phyloP scores from a whole-genome alignment of 2,888 invertebrate species.

The Trisateles emortualis region DNA sequence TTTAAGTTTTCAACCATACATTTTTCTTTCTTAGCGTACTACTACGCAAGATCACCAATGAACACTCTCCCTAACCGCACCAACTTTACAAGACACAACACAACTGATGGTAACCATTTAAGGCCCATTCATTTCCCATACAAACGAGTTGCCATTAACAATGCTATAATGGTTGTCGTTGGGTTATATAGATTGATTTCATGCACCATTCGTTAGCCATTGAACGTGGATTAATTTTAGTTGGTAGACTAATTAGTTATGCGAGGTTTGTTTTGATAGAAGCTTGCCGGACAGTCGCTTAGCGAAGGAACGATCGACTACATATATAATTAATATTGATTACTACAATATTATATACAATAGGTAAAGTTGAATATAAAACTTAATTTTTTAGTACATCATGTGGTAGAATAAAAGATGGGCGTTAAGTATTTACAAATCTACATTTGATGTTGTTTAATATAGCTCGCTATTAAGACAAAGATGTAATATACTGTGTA shows the following conservation, averaged over 20 bases:
- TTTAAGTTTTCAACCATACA: too few relatives aligned
- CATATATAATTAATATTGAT: too few relatives aligned
- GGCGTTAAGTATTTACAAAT: too few relatives aligned
- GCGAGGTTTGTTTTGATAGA: slow-evolving; percentile 17
- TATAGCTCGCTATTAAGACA: too few relatives aligned
- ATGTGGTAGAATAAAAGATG: too few relatives aligned
- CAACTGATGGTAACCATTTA: slow-evolving; percentile 56
- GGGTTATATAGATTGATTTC: slow-evolving; percentile 45
- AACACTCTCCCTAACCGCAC: slow-evolving; percentile 25
- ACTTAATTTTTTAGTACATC: too few relatives aligned
- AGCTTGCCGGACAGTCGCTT: background rate
- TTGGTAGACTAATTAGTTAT: slow-evolving; percentile 34
- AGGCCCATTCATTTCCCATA: slow-evolving; percentile 59
- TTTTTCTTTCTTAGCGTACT: too few relatives aligned
- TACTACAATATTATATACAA: too few relatives aligned
- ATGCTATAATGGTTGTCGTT: slow-evolving; percentile 52
- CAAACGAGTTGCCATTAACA: slow-evolving; percentile 58
- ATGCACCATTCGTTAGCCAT: slow-evolving; percentile 43
- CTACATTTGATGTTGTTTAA: too few relatives aligned
- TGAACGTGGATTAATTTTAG: slow-evolving; percentile 41
- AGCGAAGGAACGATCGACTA: background rate
- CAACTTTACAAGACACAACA: slow-evolving; percentile 47
- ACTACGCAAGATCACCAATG: slow-evolving; percentile 6
- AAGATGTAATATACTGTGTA: too few relatives aligned
- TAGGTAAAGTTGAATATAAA: too few relatives aligned